phyloP scores from a whole-genome alignment of 2,113 vertebrate species.

The Pycnonotus jocosus region DNA sequence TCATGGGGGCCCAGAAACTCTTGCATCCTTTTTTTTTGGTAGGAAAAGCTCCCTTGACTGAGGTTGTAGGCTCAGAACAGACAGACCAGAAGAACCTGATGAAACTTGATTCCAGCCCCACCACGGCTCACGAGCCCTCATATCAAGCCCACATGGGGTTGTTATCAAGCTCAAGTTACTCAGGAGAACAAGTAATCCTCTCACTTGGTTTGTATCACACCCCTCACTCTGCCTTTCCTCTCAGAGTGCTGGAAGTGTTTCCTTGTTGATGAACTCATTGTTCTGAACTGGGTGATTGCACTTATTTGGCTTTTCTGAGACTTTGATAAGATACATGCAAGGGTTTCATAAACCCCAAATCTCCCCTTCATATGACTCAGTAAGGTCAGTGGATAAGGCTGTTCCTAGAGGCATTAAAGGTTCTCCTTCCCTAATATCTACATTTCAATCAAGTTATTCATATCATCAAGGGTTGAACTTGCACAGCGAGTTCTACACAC shows the following conservation, averaged over 20 bases:
- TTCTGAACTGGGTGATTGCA: background rate
- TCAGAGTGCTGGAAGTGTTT: background rate
- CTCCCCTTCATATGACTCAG: background rate
- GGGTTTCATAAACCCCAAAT: background rate
- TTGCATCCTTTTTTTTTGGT: background rate
- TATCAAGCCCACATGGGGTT: background rate
- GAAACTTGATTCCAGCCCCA: background rate
- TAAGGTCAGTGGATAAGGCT: background rate
- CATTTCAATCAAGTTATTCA: background rate
- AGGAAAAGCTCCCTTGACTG: background rate
- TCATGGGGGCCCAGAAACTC: background rate
- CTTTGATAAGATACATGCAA: slow-evolving; percentile 1
- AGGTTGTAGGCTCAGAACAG: background rate
- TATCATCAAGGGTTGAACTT: background rate
- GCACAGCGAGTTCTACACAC: background rate
- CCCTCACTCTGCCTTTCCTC: background rate
- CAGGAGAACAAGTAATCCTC: background rate
- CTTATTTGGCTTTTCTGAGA: background rate
- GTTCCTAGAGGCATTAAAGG: background rate
- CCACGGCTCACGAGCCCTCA: fast-evolving
- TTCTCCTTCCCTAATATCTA: background rate
- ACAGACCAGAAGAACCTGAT: background rate
- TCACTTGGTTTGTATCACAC: background rate
- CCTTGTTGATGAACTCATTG: background rate
- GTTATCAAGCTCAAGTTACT: background rate